phyloP scores from a whole-genome alignment of 2,888 invertebrate species.

The Conus canariensis region DNA sequence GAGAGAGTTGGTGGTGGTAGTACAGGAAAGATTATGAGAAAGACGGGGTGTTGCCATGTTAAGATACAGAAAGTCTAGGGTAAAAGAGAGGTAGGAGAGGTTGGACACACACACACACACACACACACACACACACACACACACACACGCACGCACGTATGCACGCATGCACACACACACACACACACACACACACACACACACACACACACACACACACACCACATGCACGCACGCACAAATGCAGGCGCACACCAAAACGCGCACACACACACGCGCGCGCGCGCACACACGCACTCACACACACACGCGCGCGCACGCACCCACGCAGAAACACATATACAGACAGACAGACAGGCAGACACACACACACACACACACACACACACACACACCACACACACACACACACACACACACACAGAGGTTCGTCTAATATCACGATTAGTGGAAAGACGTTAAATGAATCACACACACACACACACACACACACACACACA shows the following conservation, averaged over 20 bases:
- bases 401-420: background rate
- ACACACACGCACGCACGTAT: too few relatives aligned
- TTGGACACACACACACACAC: too few relatives aligned
- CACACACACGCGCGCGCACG: background rate
- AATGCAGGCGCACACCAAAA: too few relatives aligned
- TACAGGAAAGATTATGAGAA: background rate
- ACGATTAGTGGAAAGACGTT: too few relatives aligned
- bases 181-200: too few relatives aligned
- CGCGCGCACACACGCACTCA: too few relatives aligned
- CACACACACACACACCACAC: background rate
- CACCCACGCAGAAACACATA: background rate
- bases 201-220: background rate
- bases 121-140: too few relatives aligned
- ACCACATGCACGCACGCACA: background rate
- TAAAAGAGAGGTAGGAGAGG: too few relatives aligned
- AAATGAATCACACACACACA: background rate
- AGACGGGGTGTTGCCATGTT: too few relatives aligned
- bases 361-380: background rate
- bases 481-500: background rate
- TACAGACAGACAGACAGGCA: background rate
- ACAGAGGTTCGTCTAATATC: background rate
- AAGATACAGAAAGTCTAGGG: too few relatives aligned
- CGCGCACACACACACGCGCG: too few relatives aligned
- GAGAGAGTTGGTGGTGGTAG: background rate
- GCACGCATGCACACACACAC: too few relatives aligned